Evolutionary conservation across 1,140 invertebrate species (phyloP).

Genomic region (Eciton burchellii): DNA sequence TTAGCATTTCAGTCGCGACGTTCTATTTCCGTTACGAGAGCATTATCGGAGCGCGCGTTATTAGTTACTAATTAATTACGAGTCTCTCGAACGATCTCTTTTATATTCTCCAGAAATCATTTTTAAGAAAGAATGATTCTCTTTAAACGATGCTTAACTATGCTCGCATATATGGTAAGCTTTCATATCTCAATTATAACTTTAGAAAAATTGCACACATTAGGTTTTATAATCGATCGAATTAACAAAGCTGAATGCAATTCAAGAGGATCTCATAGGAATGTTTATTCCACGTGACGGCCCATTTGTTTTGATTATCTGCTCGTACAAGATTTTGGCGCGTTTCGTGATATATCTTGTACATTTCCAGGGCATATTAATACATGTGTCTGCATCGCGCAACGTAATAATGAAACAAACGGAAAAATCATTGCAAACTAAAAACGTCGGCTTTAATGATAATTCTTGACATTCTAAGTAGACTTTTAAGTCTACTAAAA

Average conservation of each 20-base stretch:
- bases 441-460: not conserved
- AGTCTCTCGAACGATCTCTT: not conserved
- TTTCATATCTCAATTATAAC: too few relatives aligned
- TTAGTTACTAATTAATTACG: constrained; percentile 16
- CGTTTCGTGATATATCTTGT: constrained; percentile 17
- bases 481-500: too few relatives aligned
- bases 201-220: too few relatives aligned
- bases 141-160: too few relatives aligned
- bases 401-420: constrained; percentile 15
- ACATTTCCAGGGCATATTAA: constrained; percentile 32
- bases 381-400: not conserved
- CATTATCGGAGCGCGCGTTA: not conserved
- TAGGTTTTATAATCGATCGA: too few relatives aligned
- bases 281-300: constrained; percentile 22
- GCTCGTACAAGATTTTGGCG: constrained; percentile 1
- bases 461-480: too few relatives aligned
- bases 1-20: not conserved
- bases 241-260: too few relatives aligned
- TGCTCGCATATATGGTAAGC: too few relatives aligned
- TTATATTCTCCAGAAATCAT: constrained; percentile 12
- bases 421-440: not conserved
- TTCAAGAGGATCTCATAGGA: not conserved
- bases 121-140: too few relatives aligned
- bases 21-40: not conserved
- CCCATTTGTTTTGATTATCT: constrained; percentile 45